Evolutionary conservation across 2,113 vertebrate species (phyloP), one percentile per base, ranked within the genome.

Genomic region (Machaerirhynchus nigripectus): DNA sequence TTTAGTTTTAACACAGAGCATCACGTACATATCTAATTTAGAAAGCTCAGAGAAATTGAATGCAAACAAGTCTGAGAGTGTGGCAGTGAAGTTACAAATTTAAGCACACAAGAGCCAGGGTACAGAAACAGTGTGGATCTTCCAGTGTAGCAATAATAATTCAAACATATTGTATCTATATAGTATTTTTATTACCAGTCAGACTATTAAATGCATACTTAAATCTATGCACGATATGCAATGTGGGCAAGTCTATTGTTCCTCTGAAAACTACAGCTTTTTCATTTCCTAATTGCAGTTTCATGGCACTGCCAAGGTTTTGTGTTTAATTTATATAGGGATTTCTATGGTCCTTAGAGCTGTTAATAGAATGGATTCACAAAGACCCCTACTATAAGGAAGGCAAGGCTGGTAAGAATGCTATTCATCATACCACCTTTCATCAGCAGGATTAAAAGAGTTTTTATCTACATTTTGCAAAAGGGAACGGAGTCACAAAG

Each of bases 161-260:
- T 96, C 94, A 95, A 93, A 77, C 94, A 90, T 96, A 96, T 94
- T 96, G 92, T 97, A 92, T 89, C 95, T 92, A 94, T 95, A 96
- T 97, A 95, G 78, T 97, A 93, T 95, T 97, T 97, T 97, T 96
- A 97, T 95, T 95, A 92, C 92, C 86, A 97, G 95, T 95, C 92
- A 95, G 80, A 80, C 92, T 97, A 96, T 96, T 97, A 96, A 97
- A 97, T 96, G 94, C 95, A 95, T 97, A 95, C 92, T 97, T 96
- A 97, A 96, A 95, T 95, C 94, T 93, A 90, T 92, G 50, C 94
- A 90, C 6, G 26, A 96, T 96, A 97, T 93, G 90, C 88, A 94
- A 94, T 96, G 94, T 90, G 73, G 83, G 94, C 86, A 95, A 95
- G 88, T 89, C 95, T 96, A 95, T 96, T 97, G 95, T 96, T 97